A percentile compares a stretch with the other conserved stretches of the same genome.
Evolutionary conservation across 2,113 vertebrate genomes (phyloP).

Genomic region (Garra rufa): DNA sequence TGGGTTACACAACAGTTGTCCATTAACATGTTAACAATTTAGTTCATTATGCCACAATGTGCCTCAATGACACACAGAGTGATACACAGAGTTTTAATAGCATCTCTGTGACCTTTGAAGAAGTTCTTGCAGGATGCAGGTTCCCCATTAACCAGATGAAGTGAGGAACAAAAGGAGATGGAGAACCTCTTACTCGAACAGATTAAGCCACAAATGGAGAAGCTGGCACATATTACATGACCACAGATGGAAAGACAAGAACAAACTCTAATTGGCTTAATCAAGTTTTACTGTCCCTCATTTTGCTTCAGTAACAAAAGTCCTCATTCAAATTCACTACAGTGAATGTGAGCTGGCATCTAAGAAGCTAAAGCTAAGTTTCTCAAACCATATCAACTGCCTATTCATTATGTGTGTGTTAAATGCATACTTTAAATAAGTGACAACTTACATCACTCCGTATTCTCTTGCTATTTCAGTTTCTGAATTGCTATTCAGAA

Average conservation of each 20-base stretch:
- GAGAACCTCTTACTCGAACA: background rate
- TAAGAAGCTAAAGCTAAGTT: background rate
- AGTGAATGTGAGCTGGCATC: background rate
- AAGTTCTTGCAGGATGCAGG: background rate
- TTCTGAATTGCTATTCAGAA: background rate
- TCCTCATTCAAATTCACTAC: background rate
- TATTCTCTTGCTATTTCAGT: background rate
- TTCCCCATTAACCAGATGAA: background rate
- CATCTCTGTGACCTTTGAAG: background rate
- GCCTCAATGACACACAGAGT: background rate
- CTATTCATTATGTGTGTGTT: background rate
- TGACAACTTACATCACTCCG: background rate
- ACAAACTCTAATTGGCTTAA: conserved; percentile 5
- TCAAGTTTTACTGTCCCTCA: background rate
- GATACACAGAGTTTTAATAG: background rate
- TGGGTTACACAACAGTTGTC: background rate
- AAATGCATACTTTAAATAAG: background rate
- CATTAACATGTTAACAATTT: background rate
- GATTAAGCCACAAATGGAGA: background rate
- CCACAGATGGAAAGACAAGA: conserved; percentile 11
- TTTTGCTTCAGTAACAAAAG: background rate
- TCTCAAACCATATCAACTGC: background rate
- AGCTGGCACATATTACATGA: background rate
- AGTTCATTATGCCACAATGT: background rate
- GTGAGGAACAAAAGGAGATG: background rate